Base-by-base conservation (phyloP, 2,797 vertebrate species). In the Chanos chanos region DNA sequence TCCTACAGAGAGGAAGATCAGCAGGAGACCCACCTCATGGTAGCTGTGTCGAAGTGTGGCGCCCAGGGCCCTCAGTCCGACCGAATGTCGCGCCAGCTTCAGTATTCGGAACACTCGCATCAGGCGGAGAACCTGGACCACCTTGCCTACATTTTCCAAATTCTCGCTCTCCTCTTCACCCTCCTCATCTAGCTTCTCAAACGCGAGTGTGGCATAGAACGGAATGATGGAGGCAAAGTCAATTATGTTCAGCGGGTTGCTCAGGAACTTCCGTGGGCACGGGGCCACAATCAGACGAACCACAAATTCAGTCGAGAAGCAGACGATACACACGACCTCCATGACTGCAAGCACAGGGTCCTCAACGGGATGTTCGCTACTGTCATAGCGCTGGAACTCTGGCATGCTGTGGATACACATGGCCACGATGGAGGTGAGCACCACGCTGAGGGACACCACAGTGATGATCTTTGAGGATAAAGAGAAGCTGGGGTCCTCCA, bases 341-440 rank as follows among this genome's bases (percentile, higher is more conserved):
- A 99, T 87, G 0, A 84, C 85, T 55, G 87, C 78, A 39, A 99
- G 81, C 27, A 93, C 88, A 0, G 94, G 95, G 70, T 98, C 88
- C 43, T 94, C 94, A 7, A 94, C 85, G 68, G 89, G 90, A 28
- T 83, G 90, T 0, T 96, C 94, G 1, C 92, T 90, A 34, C 83
- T 76, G 0, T 93, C 92, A 53, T 91, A 61, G 0, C 69, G 83
- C 64, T 99, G 93, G 77, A 94, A 98, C 74, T 99, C 96, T 0
- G 94, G 92, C 96, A 99, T 97, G 86, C 97, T 99, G 71, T 99
- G 96, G 62, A 99, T 84, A 0, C 97, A 99, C 97, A 99, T 99
- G 73, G 96, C 95, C 31, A 92, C 82, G 0, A 99, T 98, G 18
- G 96, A 99, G 2, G 90, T 94, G 73, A 99, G 81, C 64, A 99